Percentiles rank a stretch among this genome's conserved stretches.
Conservation (phyloP, 2,797 vertebrate genomes). For the Enteromius treurensis region DNA sequence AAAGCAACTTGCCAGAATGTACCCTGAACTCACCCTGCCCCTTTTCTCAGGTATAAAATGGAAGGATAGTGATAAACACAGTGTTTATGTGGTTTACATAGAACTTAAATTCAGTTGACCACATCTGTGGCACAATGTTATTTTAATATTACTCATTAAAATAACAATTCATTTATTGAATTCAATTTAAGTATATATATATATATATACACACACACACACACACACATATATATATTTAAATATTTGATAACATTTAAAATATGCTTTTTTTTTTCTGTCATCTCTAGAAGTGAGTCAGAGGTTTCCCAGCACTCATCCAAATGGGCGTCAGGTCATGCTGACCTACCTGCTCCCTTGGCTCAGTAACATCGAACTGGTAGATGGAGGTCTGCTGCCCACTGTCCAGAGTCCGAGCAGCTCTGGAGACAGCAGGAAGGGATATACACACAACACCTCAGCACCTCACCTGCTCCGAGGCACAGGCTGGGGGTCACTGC, state of each 20-base stretch:
- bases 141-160: not conserved
- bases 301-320: constrained; percentile 92
- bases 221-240: not conserved
- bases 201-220: too few relatives aligned
- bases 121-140: not conserved
- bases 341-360: constrained; percentile 95
- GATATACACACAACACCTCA: constrained; percentile 12
- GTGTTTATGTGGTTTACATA: not conserved
- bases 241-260: not conserved
- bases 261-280: not conserved
- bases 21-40: constrained; percentile 95
- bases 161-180: too few relatives aligned
- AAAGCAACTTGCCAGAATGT: constrained; percentile 94
- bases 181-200: too few relatives aligned
- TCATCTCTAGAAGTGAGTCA: constrained; percentile 89
- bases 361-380: constrained; percentile 96
- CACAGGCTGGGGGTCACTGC: constrained; percentile 95
- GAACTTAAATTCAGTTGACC: not conserved
- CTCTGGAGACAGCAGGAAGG: constrained; percentile 81
- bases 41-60: constrained; percentile 89
- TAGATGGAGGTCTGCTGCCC: constrained; percentile 91
- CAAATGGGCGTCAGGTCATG: constrained; percentile 98
- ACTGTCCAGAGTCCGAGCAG: constrained; percentile 90
- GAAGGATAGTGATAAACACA: constrained; percentile 31
- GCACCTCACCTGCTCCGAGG: constrained; percentile 78